Percentiles rank a stretch among this genome's conserved stretches.
Evolutionary conservation across 2,888 invertebrate genomes (phyloP).

Genomic region (Temnothorax unifasciatus): DNA sequence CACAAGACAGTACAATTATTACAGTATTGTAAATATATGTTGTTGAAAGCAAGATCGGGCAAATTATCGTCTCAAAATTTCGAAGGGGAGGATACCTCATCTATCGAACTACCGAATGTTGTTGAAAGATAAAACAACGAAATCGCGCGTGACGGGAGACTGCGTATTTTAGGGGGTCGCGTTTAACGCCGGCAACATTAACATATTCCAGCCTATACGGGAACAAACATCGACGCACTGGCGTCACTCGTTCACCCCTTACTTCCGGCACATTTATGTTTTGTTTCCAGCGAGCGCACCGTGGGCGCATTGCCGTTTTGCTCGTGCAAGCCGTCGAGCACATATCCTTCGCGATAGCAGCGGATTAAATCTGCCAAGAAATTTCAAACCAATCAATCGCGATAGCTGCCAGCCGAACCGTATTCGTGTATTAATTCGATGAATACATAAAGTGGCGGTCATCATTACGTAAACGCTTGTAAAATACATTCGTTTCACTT

Average conservation of each 20-base stretch:
- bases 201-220: constrained; percentile 78
- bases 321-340: constrained; percentile 49
- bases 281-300: constrained; percentile 81
- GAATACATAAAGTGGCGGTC: neutral
- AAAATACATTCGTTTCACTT: neutral
- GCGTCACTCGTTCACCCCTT: constrained; percentile 82
- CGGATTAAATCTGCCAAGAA: constrained; percentile 40
- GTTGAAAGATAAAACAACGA: constrained; percentile 64
- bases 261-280: constrained; percentile 84
- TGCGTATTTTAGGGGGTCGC: constrained; percentile 64
- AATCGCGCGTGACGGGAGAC: constrained; percentile 72
- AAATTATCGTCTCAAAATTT: constrained; percentile 29
- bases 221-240: constrained; percentile 79
- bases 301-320: constrained; percentile 67
- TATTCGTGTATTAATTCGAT: neutral
- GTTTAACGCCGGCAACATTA: constrained; percentile 75
- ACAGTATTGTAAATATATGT: neutral
- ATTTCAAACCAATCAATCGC: constrained; percentile 5
- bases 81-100: constrained; percentile 23
- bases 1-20: neutral
- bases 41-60: neutral
- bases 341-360: constrained; percentile 29
- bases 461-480: neutral
- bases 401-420: neutral
- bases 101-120: constrained; percentile 49